phyloP scores from a whole-genome alignment of 1,140 invertebrate genomes.

The Drosophila kanapiae region DNA sequence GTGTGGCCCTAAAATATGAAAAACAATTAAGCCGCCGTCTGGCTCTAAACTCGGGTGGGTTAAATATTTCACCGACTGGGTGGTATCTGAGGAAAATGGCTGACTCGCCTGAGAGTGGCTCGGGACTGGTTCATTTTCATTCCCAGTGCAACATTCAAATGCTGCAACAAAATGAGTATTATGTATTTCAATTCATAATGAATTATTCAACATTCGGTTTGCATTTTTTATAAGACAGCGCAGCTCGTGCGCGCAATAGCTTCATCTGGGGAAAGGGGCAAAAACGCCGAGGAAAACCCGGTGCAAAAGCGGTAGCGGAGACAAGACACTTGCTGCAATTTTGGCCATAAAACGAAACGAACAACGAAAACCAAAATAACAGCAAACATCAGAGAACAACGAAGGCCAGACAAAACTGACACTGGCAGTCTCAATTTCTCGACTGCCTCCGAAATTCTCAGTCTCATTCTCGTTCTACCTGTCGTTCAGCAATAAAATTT shows the following conservation, averaged over 20 bases:
- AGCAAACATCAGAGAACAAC: conserved; percentile 27
- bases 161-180: conserved; percentile 77
- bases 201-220: conserved; percentile 69
- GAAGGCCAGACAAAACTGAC: conserved; percentile 58
- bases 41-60: conserved; percentile 44
- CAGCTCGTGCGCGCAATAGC: conserved; percentile 22
- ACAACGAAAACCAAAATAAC: conserved; percentile 43
- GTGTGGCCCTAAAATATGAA: conserved; percentile 78
- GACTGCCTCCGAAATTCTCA: conserved; percentile 8
- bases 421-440: conserved; percentile 58
- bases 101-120: conserved; percentile 46
- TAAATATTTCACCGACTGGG: conserved; percentile 3
- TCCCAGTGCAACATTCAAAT: conserved; percentile 56
- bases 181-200: conserved; percentile 80
- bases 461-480: conserved; percentile 30
- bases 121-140: conserved; percentile 35
- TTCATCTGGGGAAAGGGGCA: conserved; percentile 28
- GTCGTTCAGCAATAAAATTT: conserved; percentile 76
- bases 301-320: background rate
- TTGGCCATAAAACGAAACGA: conserved; percentile 46
- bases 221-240: conserved; percentile 71
- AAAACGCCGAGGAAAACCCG: background rate
- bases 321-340: conserved; percentile 61
- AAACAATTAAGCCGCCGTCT: conserved; percentile 75
- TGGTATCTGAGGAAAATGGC: conserved; percentile 51